Evolutionary conservation across 2,888 invertebrate species (phyloP), one percentile per base, ranked within the genome.

Genomic region (Polydesmus complanatus): DNA sequence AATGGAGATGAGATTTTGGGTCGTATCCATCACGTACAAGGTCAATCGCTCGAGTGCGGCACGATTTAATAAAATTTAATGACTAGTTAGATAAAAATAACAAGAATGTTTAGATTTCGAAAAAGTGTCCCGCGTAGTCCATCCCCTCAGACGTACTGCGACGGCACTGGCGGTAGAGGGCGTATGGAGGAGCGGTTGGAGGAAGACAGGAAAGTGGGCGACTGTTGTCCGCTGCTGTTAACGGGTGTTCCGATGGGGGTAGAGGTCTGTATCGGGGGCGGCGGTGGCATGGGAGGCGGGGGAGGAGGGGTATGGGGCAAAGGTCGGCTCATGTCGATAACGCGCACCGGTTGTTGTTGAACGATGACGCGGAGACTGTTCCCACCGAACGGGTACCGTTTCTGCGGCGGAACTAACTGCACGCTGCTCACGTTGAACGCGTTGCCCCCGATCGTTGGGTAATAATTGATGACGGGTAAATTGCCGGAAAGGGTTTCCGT

Each of bases 61-160:
- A n/a, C n/a, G n/a, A n/a, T n/a, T n/a, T n/a, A n/a, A n/a, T n/a
- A n/a, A n/a, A n/a, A n/a, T n/a, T n/a, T n/a, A n/a, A n/a, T n/a
- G n/a, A n/a, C n/a, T n/a, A n/a, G n/a, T n/a, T n/a, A n/a, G n/a
- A n/a, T n/a, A n/a, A n/a, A n/a, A n/a, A n/a, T n/a, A n/a, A n/a
- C n/a, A n/a, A n/a, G n/a, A n/a, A n/a, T n/a, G n/a, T n/a, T n/a
- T n/a, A n/a, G n/a, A n/a, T n/a, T n/a, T n/a, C n/a, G n/a, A n/a
- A n/a, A n/a, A n/a, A n/a, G n/a, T n/a, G n/a, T n/a, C n/a, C n/a
- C n/a, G n/a, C n/a, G n/a, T n/a, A n/a, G n/a, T n/a, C n/a, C n/a
- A n/a, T n/a, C n/a, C 37, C 14, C 14, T 56, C 60, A 64, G 19
- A 65, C 65, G 49, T 65, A 65, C 52, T 64, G 64, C 11, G 65